Percentiles rank a stretch among this genome's conserved stretches.
phyloP scores from a whole-genome alignment of 2,797 vertebrate genomes.

The Anas acuta region DNA sequence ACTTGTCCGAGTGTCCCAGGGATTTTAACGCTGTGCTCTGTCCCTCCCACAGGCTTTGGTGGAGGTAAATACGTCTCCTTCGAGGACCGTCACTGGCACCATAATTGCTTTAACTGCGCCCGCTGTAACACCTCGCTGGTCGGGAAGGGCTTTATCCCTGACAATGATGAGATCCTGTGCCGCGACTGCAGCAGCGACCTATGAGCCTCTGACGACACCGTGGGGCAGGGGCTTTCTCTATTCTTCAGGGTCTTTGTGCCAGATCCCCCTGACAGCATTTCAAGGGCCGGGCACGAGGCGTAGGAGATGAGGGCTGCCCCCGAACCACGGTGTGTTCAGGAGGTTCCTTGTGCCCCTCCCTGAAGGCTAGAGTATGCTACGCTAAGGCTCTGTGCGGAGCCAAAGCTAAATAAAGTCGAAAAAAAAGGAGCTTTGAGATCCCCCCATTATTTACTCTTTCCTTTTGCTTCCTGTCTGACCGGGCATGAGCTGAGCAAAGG shows the following conservation, averaged over 20 bases:
- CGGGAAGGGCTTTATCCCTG: slow-evolving; percentile 82
- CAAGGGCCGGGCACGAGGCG: slow-evolving; percentile 16
- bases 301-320: slow-evolving; percentile 25
- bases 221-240: not conserved
- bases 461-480: slow-evolving; percentile 42
- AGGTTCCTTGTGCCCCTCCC: not conserved
- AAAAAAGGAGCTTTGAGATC: slow-evolving; percentile 55
- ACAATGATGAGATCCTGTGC: slow-evolving; percentile 79
- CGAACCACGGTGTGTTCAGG: not conserved
- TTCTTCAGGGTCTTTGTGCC: slow-evolving; percentile 40
- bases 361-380: slow-evolving; percentile 18
- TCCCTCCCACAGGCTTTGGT: slow-evolving; percentile 71
- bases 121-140: slow-evolving; percentile 80
- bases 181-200: slow-evolving; percentile 84
- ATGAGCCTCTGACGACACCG: slow-evolving; percentile 67
- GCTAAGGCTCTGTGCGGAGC: slow-evolving; percentile 51
- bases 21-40: not conserved
- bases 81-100: slow-evolving; percentile 84
- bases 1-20: not conserved
- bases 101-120: slow-evolving; percentile 82
- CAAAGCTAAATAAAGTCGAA: slow-evolving; percentile 50
- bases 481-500: not conserved
- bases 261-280: not conserved
- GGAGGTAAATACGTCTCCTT: slow-evolving; percentile 84
- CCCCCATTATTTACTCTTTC: slow-evolving; percentile 56